Conservation (phyloP, 2,113 vertebrate genomes). For the Macrotis lagotis region DNA sequence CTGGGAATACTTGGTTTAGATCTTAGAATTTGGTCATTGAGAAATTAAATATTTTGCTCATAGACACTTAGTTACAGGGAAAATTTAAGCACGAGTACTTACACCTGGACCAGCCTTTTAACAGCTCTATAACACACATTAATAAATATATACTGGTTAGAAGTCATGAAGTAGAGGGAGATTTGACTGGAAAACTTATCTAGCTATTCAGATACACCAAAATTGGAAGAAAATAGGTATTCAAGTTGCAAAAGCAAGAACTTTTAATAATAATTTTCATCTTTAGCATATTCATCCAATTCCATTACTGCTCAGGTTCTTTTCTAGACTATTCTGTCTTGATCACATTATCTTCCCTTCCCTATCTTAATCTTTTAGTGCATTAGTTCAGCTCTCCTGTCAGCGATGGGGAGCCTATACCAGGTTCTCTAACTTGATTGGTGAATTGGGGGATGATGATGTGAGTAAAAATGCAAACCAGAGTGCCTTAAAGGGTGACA, state of each 20-base stretch:
- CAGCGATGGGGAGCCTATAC: not conserved
- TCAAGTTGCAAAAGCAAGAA: no score
- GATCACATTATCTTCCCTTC: not conserved
- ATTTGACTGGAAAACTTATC: no score
- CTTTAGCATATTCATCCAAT: not conserved
- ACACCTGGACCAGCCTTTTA: not conserved
- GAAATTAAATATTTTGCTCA: not conserved
- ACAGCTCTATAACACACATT: not conserved
- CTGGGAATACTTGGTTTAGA: not conserved
- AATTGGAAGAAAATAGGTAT: no score
- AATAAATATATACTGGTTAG: conserved; percentile 9
- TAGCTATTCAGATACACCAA: no score
- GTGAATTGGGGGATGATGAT: not conserved
- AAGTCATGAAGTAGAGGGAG: no score
- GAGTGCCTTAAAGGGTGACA: not conserved
- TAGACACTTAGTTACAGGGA: not conserved
- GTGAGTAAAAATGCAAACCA: not conserved
- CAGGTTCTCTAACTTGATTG: not conserved
- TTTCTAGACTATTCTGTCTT: not conserved
- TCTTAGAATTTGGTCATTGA: not conserved
- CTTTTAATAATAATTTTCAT: no score
- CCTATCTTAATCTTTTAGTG: not conserved
- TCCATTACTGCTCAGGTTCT: not conserved
- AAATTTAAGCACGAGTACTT: not conserved
- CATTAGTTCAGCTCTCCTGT: not conserved